Percentiles rank a stretch among this genome's conserved stretches.
These are phyloP conservation scores for Silurus aristotelis DNA, from an alignment of 2,797 vertebrate genomes.

Conservation along the genomic window DNA sequence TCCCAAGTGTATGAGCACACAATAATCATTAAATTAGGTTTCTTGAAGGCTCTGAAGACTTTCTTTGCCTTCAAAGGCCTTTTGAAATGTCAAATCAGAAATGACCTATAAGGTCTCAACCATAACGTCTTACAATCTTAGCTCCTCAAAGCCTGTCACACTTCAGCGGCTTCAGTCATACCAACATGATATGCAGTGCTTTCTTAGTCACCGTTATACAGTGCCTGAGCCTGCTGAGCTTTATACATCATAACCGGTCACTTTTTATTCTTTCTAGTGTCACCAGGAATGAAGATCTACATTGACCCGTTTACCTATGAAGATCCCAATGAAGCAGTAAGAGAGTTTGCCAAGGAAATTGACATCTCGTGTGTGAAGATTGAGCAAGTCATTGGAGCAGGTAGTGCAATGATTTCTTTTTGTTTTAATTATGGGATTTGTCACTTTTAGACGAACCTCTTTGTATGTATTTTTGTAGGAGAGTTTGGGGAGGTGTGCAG, in stretches of 20 bases:
- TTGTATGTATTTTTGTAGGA: conserved; percentile 70
- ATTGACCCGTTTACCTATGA: conserved; percentile 99
- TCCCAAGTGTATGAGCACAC: conserved; percentile 48
- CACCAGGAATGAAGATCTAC: conserved; percentile 99
- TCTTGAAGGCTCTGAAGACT: conserved; percentile 71
- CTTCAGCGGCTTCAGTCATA: conserved; percentile 53
- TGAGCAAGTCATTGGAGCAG: conserved; percentile 99
- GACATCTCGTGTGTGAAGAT: conserved; percentile 99
- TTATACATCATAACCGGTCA: conserved; percentile 65
- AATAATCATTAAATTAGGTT: conserved; percentile 65
- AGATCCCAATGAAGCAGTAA: conserved; percentile 96
- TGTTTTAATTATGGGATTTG: neutral
- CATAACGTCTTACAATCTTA: conserved; percentile 60
- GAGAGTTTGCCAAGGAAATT: conserved; percentile 98
- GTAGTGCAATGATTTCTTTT: conserved; percentile 67
- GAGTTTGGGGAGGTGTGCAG: conserved; percentile 99
- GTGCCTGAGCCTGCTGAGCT: conserved; percentile 25
- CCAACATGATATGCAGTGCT: conserved; percentile 6
- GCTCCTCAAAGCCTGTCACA: conserved; percentile 52
- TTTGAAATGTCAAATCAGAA: conserved; percentile 72
- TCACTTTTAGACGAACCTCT: conserved; percentile 16
- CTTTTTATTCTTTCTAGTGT: conserved; percentile 82
- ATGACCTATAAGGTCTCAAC: conserved; percentile 62
- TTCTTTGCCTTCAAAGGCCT: conserved; percentile 73
- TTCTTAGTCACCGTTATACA: conserved; percentile 42